Percentiles rank a stretch among this genome's conserved stretches.
These are phyloP conservation scores for Eristalinus sepulchralis DNA, from an alignment of 2,888 invertebrate genomes.

Conservation along the genomic window DNA sequence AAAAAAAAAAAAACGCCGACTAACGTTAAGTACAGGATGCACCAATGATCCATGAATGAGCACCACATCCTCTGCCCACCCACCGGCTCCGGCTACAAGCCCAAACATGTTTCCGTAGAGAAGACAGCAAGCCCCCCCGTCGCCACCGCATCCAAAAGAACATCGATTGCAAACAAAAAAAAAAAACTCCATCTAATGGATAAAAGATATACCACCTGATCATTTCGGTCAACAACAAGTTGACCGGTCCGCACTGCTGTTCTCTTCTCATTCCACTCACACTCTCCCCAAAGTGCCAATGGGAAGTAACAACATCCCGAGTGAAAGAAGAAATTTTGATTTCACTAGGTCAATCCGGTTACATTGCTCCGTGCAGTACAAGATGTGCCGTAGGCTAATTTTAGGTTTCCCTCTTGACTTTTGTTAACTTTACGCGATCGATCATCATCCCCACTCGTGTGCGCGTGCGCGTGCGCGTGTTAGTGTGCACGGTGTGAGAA, in stretches of 20 bases:
- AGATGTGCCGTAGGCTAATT: conserved; percentile 58
- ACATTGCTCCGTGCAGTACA: conserved; percentile 47
- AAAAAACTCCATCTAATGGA: conserved; percentile 28
- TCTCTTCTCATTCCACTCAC: conserved; percentile 10
- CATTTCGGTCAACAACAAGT: conserved; percentile 55
- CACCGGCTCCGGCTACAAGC: not conserved
- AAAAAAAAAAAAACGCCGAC: no score
- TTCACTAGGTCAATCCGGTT: conserved; percentile 58
- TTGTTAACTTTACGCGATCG: conserved; percentile 51
- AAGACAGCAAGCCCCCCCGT: not conserved
- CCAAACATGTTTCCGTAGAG: no score
- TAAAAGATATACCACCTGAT: conserved; percentile 60
- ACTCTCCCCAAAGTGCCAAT: conserved; percentile 49
- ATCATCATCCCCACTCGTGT: conserved; percentile 52
- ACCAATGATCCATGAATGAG: not conserved
- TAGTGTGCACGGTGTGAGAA: not conserved
- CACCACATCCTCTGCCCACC: not conserved
- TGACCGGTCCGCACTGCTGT: conserved; percentile 9
- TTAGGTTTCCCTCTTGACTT: conserved; percentile 34
- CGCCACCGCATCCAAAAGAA: not conserved
- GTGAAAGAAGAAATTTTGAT: conserved; percentile 53
- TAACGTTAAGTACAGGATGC: not conserved
- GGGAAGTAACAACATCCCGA: conserved; percentile 56
- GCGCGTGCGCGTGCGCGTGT: not conserved
- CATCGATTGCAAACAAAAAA: not conserved